These are phyloP conservation scores for Eumeta japonica DNA, from an alignment of 1,140 invertebrate genomes.

Conservation along the genomic window DNA sequence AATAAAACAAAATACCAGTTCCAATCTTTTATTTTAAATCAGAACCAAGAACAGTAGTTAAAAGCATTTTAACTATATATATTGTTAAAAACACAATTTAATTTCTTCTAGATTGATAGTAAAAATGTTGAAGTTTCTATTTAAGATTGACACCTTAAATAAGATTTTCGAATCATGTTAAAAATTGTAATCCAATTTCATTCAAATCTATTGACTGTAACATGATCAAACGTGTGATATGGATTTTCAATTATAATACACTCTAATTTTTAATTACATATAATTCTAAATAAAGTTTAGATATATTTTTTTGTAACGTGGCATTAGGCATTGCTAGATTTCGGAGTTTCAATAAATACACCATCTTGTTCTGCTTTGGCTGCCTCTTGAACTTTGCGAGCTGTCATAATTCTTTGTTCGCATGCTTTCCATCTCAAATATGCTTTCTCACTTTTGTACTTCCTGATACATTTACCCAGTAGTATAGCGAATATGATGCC, in stretches of 20 bases:
- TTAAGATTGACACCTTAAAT: too few relatives aligned
- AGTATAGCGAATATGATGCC: constrained; percentile 84
- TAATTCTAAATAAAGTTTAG: background rate
- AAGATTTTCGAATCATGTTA: too few relatives aligned
- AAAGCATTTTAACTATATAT: too few relatives aligned
- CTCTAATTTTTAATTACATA: background rate
- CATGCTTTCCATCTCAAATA: constrained; percentile 63
- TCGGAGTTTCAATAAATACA: constrained; percentile 30
- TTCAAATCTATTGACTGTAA: too few relatives aligned
- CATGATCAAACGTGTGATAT: background rate
- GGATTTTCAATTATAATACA: background rate
- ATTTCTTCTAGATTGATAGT: too few relatives aligned
- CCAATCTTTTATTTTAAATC: too few relatives aligned
- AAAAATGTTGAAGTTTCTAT: background rate
- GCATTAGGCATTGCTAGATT: constrained; percentile 31
- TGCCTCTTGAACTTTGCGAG: constrained; percentile 22
- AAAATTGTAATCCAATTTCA: too few relatives aligned
- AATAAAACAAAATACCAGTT: background rate
- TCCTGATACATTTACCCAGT: constrained; percentile 77
- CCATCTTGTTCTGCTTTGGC: constrained; percentile 9
- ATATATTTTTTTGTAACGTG: background rate
- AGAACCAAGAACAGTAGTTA: too few relatives aligned
- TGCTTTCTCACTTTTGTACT: constrained; percentile 69
- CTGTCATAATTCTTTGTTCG: constrained; percentile 39
- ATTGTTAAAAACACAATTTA: too few relatives aligned